phyloP scores from a whole-genome alignment of 2,113 vertebrate species.

The Caretta caretta region DNA sequence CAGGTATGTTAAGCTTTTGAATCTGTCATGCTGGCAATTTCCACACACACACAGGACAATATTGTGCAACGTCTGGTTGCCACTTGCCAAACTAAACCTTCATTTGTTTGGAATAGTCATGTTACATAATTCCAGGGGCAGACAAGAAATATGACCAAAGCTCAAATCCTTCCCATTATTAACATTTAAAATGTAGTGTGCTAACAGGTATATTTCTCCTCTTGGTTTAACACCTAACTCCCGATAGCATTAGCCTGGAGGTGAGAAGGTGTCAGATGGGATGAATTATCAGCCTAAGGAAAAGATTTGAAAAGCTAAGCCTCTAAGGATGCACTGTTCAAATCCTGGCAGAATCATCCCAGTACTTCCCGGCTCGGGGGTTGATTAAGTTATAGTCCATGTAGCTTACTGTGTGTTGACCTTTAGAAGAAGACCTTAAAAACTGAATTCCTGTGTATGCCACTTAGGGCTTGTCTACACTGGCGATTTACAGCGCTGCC shows the following conservation, averaged over 20 bases:
- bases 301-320: background rate
- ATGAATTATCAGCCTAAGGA: background rate
- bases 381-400: background rate
- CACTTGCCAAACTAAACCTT: constrained; percentile 50
- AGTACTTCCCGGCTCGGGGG: background rate
- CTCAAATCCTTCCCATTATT: constrained; percentile 32
- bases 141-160: background rate
- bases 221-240: constrained; percentile 63
- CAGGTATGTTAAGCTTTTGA: constrained; percentile 6
- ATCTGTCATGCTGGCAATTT: constrained; percentile 33
- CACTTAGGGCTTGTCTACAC: background rate
- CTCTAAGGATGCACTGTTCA: background rate
- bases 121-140: constrained; percentile 7
- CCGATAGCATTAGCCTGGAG: constrained; percentile 17
- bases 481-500: no score
- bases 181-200: constrained; percentile 20
- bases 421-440: background rate
- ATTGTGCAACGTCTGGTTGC: background rate
- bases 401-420: background rate
- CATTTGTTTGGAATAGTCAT: constrained; percentile 43
- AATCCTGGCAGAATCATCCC: background rate
- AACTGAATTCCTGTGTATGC: background rate
- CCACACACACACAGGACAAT: constrained; percentile 2
- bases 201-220: constrained; percentile 59
- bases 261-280: constrained; percentile 51